Base-by-base conservation (phyloP, 1,140 invertebrate genomes). In the Spodoptera frugiperda region DNA sequence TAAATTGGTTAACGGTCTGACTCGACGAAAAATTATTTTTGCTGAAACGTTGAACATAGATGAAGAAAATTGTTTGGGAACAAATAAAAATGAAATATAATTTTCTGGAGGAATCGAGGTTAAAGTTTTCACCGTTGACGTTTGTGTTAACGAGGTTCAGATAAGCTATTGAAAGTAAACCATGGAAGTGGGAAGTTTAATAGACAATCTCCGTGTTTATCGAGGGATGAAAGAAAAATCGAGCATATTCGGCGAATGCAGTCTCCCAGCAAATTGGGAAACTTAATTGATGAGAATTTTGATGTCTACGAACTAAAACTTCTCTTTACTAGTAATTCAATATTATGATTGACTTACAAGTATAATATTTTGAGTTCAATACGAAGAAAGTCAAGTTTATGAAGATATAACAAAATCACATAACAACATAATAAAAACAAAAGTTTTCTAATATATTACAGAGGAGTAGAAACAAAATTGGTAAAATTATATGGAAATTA, bases 1-100 rank as follows among this genome's bases (percentile, higher is more conserved):
- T 78, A 78, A 78, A 72, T 76, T 76, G 67, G 78, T 79, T 76
- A 76, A 76, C 78, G 54, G 25, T 49, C 46, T 75, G 68, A 63
- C 48, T 75, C 57, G 21, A 75, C 59, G 72, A 75, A 75, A 75
- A 75, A 75, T 75, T 75, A 65, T 75, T 75, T 75, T 75, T 49
- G 72, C 72, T 63, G 72, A 63, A 74, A 74, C n/a, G 57, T 49
- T 53, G 59, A n/a, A 53, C 46, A 48, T 74, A 63, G 57, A 74
- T 74, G 46, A 63, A 63, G 72, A 63, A 74, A 73, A 73, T 59
- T 74, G 72, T 74, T 74, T 74, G 72, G 72, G 57, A 74, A 74
- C 72, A 74, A 63, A 74, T 74, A 74, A 74, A 74, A 74, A 74
- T 63, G 68, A 71, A 57, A 71, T 71, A 71, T 71, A 59, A 63